Base-by-base conservation (phyloP, 1,140 invertebrate genomes). In the Leptopilina boulardi region DNA sequence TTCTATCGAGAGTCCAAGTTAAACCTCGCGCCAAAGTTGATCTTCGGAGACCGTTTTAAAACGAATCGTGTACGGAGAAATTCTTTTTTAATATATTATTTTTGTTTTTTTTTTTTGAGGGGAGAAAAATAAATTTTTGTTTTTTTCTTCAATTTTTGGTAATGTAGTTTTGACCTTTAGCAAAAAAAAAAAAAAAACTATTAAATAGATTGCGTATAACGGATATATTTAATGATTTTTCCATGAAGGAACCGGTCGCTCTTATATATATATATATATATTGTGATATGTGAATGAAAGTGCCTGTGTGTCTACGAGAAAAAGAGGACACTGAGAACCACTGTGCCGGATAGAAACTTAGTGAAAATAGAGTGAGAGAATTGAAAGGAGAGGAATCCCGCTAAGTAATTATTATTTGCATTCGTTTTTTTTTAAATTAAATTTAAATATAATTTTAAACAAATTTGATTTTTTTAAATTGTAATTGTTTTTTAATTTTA, bases 241-340 rank as follows among this genome's bases (percentile, higher is more conserved):
- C 13, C 9, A 59, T 59, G 21, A 30, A 8, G 10, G 34, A 59
- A 59, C 56, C 21, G 56, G 56, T 26, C 42, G 34, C 56, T 11
- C 2, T n/a, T n/a, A n/a, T n/a, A n/a, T n/a, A n/a, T n/a, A n/a
- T n/a, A n/a, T n/a, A n/a, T n/a, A n/a, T n/a, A n/a, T n/a, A n/a
- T n/a, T 9, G 56, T 59, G 21, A 21, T 38, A 38, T 59, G 56
- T 59, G 56, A 59, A 59, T 26, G 56, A 59, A 59, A 59, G 56
- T 59, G 56, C 23, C 8, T 6, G 34, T 54, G 51, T 30, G 56
- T 26, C 11, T 23, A 13, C 10, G 56, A 59, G 56, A 59, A 23
- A 59, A 59, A 59, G 21, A 59, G 56, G 21, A 59, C 56, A 59
- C 23, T 59, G 56, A 59, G 56, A 59, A 59, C 56, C 56, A 21